Evolutionary conservation across 1,140 invertebrate species (phyloP).

Genomic region (Lycorma delicatula): DNA sequence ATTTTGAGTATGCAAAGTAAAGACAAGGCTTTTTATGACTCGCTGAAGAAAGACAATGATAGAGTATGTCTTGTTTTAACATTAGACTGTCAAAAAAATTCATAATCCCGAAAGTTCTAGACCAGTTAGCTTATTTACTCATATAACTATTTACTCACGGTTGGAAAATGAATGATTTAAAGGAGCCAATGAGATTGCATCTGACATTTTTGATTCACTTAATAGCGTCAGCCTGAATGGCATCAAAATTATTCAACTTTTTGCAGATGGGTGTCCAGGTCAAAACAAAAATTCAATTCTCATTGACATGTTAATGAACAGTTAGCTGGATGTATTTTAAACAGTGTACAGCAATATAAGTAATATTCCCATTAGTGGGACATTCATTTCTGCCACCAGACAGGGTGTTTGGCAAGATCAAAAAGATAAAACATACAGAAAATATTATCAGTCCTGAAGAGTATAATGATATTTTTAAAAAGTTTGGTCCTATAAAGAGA

Average conservation of each 20-base stretch:
- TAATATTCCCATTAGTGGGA: conserved; percentile 27
- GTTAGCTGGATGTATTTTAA: conserved; percentile 24
- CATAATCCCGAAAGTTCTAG: conserved; percentile 30
- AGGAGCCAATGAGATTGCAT: no score
- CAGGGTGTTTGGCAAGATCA: conserved; percentile 31
- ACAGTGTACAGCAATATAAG: conserved; percentile 22
- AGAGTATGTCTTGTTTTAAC: conserved; percentile 19
- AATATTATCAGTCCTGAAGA: conserved; percentile 19
- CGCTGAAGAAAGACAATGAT: neutral
- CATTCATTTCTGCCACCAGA: conserved; percentile 33
- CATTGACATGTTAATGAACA: conserved; percentile 26
- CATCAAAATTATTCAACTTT: conserved; percentile 21
- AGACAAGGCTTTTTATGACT: neutral
- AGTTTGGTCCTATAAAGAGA: conserved; percentile 12
- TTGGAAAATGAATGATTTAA: conserved; percentile 30
- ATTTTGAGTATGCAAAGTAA: neutral
- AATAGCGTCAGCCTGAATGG: conserved; percentile 27
- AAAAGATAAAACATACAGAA: conserved; percentile 27
- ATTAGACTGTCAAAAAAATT: conserved; percentile 39
- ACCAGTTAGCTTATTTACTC: conserved; percentile 33
- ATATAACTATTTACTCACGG: conserved; percentile 31
- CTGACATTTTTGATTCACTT: conserved; percentile 31
- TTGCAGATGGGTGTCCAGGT: conserved; percentile 29
- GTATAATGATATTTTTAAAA: conserved; percentile 19
- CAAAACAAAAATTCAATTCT: conserved; percentile 35